A percentile compares a stretch with the other conserved stretches of the same genome.
Evolutionary conservation across 2,888 invertebrate genomes (phyloP).

Genomic region (Amphipoea oculea): DNA sequence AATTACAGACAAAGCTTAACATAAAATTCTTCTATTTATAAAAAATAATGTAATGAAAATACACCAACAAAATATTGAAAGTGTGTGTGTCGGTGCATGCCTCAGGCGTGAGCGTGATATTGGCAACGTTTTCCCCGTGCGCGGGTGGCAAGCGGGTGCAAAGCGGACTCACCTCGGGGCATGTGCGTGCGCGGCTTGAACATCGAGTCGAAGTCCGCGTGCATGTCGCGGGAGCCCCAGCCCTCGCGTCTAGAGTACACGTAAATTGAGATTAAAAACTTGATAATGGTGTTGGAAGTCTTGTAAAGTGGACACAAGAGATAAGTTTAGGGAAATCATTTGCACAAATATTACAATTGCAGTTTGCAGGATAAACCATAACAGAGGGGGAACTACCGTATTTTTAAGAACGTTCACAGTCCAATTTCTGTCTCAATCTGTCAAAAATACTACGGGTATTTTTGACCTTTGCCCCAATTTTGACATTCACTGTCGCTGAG

Average conservation of each 20-base stretch:
- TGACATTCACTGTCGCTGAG: not conserved
- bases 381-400: not conserved
- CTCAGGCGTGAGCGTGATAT: conserved; percentile 68
- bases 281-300: not conserved
- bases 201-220: conserved; percentile 93
- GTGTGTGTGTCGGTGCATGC: conserved; percentile 54
- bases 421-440: no score
- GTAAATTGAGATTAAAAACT: conserved; percentile 3
- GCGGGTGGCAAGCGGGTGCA: conserved; percentile 71
- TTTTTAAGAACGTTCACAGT: not conserved
- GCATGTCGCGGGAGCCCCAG: conserved; percentile 92
- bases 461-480: not conserved
- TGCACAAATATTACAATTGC: not conserved
- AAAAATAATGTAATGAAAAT: conserved; percentile 17
- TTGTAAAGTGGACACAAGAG: not conserved
- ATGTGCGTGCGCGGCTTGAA: conserved; percentile 91
- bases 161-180: conserved; percentile 92
- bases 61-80: conserved; percentile 30
- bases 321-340: not conserved
- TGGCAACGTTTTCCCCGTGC: conserved; percentile 85
- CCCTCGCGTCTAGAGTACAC: conserved; percentile 83
- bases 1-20: conserved; percentile 11
- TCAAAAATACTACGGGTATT: not conserved
- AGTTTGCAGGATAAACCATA: not conserved
- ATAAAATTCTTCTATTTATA: conserved; percentile 4